Base-by-base conservation (phyloP, 2,888 invertebrate genomes). In the Gibbula magus region DNA sequence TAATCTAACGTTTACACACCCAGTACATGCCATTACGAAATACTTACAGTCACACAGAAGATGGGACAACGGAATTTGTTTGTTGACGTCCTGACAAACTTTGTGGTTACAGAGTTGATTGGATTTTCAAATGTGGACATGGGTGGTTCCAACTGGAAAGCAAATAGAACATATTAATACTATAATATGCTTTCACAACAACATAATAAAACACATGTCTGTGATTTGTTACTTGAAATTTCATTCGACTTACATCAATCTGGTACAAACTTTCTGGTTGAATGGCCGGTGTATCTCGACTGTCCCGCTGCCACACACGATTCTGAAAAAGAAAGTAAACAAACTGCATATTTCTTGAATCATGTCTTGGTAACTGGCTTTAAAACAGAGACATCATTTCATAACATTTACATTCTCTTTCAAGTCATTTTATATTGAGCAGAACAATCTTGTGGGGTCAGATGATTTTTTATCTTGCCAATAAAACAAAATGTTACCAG, bases 11-110 rank as follows among this genome's bases (percentile, higher is more conserved):
- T n/a, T n/a, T 7, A 18, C 5, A 66, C 29, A 25, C 25, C 20
- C 22, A 61, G 16, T 66, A 29, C 25, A 16, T 0, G 25, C 20
- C 20, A 7, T 5, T 20, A 66, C 22, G 18, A 16, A n/a, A 4
- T 53, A 77, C 94, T 92, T 90, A 94, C 94, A 18, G 98, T 97
- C 92, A 99, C 96, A 89, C 98, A 98, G 93, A 99, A 99, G 89
- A 99, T 98, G 0, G 99, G 99, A 94, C 99, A 99, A 87, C 99
- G 95, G 96, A 99, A 98, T 95, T 99, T 99, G 93, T 99, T 99
- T 79, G 99, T 99, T 10, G 99, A 99, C n/a, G 99, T 98, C 93
- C 99, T 96, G 8, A 99, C 99, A 93, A 99, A 99, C 90, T 98
- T 94, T 13, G 94, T 92, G 16, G 91, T 91, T 3, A 94, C 97